Conservation (phyloP, 1,140 invertebrate species). For the Antheraea pernyi region DNA sequence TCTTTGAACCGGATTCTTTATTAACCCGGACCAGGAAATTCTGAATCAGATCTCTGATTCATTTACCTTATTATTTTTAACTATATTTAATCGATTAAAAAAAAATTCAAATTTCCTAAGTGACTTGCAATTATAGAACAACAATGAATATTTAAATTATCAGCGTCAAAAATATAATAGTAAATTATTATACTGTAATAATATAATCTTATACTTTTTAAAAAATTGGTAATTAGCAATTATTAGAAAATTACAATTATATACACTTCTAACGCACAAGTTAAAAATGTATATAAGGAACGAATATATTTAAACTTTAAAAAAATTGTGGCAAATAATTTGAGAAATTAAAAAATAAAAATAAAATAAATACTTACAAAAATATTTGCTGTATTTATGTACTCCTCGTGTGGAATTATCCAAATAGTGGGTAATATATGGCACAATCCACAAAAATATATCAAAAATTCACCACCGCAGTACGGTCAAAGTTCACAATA, state of each 20-base stretch:
- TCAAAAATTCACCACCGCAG: slow-evolving; percentile 58
- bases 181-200: too few species aligned
- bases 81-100: background rate
- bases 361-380: slow-evolving; percentile 62
- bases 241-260: too few species aligned
- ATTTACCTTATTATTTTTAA: slow-evolving; percentile 5
- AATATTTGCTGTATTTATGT: slow-evolving; percentile 74
- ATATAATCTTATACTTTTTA: too few species aligned
- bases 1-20: slow-evolving; percentile 30
- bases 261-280: too few species aligned
- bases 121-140: background rate
- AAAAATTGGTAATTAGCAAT: too few species aligned
- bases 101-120: too few species aligned
- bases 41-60: slow-evolving; percentile 15
- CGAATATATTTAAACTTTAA: too few species aligned
- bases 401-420: slow-evolving; percentile 74
- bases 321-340: too few species aligned
- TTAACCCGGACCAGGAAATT: slow-evolving; percentile 3
- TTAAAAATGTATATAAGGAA: too few species aligned
- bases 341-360: background rate
- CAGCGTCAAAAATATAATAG: too few species aligned
- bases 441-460: slow-evolving; percentile 66
- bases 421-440: slow-evolving; percentile 67
- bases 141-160: too few species aligned
- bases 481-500: slow-evolving; percentile 49